A percentile compares a stretch with the other conserved stretches of the same genome.
Evolutionary conservation across 2,888 invertebrate species (phyloP).

Genomic region (Scaptodrosophila latifasciaeformis): DNA sequence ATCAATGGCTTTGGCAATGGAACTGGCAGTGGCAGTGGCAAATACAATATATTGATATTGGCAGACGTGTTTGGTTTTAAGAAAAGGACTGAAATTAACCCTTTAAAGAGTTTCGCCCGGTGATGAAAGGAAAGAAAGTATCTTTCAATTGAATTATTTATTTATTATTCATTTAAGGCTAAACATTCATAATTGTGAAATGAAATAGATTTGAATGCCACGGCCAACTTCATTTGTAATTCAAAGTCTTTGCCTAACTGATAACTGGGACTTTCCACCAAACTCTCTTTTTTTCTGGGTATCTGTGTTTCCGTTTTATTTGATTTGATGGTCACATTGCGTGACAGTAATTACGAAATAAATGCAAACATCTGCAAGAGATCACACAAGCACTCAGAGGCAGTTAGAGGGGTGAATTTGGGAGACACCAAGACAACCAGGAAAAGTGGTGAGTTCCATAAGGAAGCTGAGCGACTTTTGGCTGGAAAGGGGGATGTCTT

Average conservation of each 20-base stretch:
- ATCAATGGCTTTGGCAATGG: slow-evolving; percentile 14
- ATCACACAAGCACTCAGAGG: slow-evolving; percentile 53
- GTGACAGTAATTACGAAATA: slow-evolving; percentile 73
- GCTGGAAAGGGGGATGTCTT: no score
- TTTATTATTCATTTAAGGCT: no score
- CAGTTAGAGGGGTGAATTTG: no score
- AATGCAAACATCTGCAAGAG: slow-evolving; percentile 72
- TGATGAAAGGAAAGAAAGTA: no score
- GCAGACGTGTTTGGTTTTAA: slow-evolving; percentile 44
- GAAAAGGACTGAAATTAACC: no score
- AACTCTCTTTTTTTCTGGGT: not conserved
- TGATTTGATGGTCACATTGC: slow-evolving; percentile 72
- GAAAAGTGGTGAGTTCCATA: slow-evolving; percentile 25
- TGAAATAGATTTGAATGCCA: no score
- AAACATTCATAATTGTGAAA: no score
- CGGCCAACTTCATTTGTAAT: no score
- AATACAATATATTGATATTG: slow-evolving; percentile 41
- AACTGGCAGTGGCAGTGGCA: slow-evolving; percentile 8
- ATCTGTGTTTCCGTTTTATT: slow-evolving; percentile 45
- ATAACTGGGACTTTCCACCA: not conserved
- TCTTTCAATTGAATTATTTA: no score
- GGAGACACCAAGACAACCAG: slow-evolving; percentile 25
- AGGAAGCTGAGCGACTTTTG: no score
- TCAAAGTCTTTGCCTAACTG: no score
- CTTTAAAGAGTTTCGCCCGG: no score